Conservation (phyloP, 2,888 invertebrate species). For the Urechis unicinctus region DNA sequence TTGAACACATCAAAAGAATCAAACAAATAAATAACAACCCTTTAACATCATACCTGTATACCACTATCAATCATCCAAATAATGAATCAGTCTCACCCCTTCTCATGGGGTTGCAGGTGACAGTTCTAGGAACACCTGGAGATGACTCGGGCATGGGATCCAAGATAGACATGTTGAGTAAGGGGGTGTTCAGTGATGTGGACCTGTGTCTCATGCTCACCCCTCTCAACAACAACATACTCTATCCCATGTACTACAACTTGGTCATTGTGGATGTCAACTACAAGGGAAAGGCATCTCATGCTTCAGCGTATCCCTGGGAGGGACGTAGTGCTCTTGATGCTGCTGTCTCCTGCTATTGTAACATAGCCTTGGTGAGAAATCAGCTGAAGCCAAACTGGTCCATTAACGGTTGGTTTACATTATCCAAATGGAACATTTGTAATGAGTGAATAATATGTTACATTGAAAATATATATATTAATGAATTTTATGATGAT, state of each 20-base stretch:
- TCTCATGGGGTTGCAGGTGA: no score
- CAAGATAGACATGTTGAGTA: slow-evolving; percentile 28
- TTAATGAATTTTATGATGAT: not conserved
- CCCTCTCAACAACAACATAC: slow-evolving; percentile 21
- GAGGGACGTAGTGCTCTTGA: slow-evolving; percentile 48
- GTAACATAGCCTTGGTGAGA: slow-evolving; percentile 39
- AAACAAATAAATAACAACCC: no score
- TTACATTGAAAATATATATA: no score
- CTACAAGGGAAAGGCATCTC: slow-evolving; percentile 28
- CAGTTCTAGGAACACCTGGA: slow-evolving; percentile 36
- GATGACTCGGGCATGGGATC: slow-evolving; percentile 32
- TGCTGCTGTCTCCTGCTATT: slow-evolving; percentile 46
- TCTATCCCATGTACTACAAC: slow-evolving; percentile 11
- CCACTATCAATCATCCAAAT: no score
- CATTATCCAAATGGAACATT: not conserved
- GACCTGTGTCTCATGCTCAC: slow-evolving; percentile 34
- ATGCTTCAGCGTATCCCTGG: slow-evolving; percentile 37
- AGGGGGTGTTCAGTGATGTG: slow-evolving; percentile 28
- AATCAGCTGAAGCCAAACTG: slow-evolving; percentile 48
- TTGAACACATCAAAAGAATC: no score
- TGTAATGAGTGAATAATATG: no score
- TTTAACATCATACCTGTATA: no score
- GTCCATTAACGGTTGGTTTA: slow-evolving; percentile 40
- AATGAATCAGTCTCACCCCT: no score
- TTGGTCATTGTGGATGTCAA: slow-evolving; percentile 9